Evolutionary conservation across 2,888 invertebrate genomes (phyloP).

Genomic region (Drosophila bunnanda): DNA sequence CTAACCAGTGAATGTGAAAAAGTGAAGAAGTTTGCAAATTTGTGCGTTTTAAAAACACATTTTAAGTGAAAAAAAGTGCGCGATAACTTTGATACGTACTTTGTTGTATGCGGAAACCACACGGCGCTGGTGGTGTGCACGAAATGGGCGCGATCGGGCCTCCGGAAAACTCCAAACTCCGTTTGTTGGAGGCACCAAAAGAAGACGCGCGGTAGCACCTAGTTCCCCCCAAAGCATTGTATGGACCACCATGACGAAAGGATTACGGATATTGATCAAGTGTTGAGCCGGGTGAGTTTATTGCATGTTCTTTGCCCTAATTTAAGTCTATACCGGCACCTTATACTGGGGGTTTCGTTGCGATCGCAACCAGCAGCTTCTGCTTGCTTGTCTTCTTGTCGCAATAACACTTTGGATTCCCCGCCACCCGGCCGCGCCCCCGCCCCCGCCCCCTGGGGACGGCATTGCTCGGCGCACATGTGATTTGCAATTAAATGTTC

Average conservation of each 20-base stretch:
- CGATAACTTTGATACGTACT: background rate
- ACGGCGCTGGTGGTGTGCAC: background rate
- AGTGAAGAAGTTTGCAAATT: background rate
- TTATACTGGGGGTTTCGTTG: too few relatives aligned
- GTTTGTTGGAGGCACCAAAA: too few relatives aligned
- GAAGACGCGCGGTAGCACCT: too few relatives aligned
- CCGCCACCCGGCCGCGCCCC: slow-evolving; percentile 14
- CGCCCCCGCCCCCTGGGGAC: slow-evolving; percentile 1
- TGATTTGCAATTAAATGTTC: slow-evolving; percentile 75
- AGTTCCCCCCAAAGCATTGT: too few relatives aligned
- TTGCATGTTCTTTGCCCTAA: too few relatives aligned
- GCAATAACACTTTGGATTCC: slow-evolving; percentile 62
- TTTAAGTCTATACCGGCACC: too few relatives aligned
- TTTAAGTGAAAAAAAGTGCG: background rate
- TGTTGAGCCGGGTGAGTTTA: too few relatives aligned
- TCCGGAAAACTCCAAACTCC: background rate
- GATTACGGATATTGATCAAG: too few relatives aligned
- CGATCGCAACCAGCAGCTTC: slow-evolving; percentile 9
- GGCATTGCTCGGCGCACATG: slow-evolving; percentile 72
- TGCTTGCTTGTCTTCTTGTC: slow-evolving; percentile 44
- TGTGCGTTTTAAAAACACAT: background rate
- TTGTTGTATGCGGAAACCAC: background rate
- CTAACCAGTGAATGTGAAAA: too few relatives aligned
- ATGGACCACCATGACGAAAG: too few relatives aligned
- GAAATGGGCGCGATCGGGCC: background rate